Base-by-base conservation (phyloP, 2,888 invertebrate genomes). In the Diaprepes abbreviatus region DNA sequence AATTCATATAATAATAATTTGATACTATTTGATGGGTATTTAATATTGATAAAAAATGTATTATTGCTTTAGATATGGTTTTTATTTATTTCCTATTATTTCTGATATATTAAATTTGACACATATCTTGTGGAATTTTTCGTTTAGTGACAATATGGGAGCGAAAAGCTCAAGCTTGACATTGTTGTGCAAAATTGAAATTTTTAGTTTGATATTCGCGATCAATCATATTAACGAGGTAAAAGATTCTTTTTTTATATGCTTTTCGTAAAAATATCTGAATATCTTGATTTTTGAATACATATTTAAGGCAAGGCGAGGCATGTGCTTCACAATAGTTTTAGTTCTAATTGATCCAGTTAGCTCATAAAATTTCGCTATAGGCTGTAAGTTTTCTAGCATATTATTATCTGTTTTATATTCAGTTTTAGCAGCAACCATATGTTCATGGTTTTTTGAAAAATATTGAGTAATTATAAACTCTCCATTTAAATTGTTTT, bases 51-150 rank as follows among this genome's bases (percentile, higher is more conserved):
- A 38, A 55, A 55, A 38, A 21, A 24, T 4, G 1, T 38, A 38
- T 55, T 55, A 55, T 55, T 38, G 24, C 14, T n/a, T 38, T 55
- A 36, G 55, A 55, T 55, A 55, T 35, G 54, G 12, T 50, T 50
- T 16, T 28, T 19, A 28, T 28, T 50, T 28, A 14, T 24, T 50
- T 50, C 16, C 2, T 28, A 50, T 14, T 16, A 38, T 24, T 38
- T 38, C 14, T 38, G n/a, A 16, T 28, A 50, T 50, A 50, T 50
- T 50, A 14, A 28, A 50, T 28, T 50, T 28, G 48, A 50, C 9
- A 17, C 9, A 14, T 48, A 4, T 50, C n/a, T 10, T 10, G n/a
- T n/a, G 28, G 3, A 7, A 14, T 50, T 24, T 45, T 10, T 14
- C 24, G 28, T n/a, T 48, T 48, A 48, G 48, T 48, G n/a, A 6